Conservation (phyloP, 1,140 invertebrate species). For the Eueides isabella region DNA sequence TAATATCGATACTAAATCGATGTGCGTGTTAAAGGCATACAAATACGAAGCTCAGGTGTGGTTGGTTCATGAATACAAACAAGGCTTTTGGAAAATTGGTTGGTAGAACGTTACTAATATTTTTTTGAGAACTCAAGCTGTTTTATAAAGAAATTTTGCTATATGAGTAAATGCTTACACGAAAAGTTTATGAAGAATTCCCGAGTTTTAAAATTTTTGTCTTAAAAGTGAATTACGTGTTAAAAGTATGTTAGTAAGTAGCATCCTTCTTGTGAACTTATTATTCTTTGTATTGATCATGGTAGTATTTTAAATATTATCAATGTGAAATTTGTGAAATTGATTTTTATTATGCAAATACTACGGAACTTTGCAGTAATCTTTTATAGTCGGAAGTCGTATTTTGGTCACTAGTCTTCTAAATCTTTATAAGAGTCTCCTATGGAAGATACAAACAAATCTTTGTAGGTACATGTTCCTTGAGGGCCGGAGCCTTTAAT, state of each 20-base stretch:
- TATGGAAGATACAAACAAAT: too few relatives aligned
- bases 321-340: too few relatives aligned
- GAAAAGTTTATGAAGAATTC: not conserved
- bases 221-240: not conserved
- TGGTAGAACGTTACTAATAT: not conserved
- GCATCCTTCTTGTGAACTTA: not conserved
- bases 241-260: not conserved
- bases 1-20: constrained; percentile 75
- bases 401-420: too few relatives aligned
- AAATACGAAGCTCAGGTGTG: constrained; percentile 54
- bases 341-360: too few relatives aligned
- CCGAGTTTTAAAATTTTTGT: not conserved
- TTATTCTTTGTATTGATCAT: too few relatives aligned
- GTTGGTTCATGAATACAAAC: constrained; percentile 59
- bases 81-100: constrained; percentile 49
- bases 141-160: not conserved
- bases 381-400: too few relatives aligned
- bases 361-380: too few relatives aligned
- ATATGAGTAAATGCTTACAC: not conserved
- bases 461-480: not conserved
- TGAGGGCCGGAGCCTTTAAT: not conserved
- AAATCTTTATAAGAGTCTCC: too few relatives aligned
- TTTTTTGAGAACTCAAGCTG: not conserved
- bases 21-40: constrained; percentile 57
- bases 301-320: too few relatives aligned